Base-by-base conservation (phyloP, 2,888 invertebrate genomes). In the Diadromus collaris region DNA sequence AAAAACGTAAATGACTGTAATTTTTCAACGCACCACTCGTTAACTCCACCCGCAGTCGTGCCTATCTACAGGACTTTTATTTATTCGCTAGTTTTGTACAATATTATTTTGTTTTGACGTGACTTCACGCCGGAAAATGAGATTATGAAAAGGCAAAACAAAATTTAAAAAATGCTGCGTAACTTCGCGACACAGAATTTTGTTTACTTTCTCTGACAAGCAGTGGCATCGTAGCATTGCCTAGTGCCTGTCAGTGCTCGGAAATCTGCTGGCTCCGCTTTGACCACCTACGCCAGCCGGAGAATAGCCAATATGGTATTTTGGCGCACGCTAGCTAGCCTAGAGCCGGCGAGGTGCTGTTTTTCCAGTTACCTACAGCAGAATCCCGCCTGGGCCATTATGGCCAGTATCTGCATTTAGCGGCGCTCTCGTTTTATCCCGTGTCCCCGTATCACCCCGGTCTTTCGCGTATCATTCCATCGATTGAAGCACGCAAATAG, bases 1-100 rank as follows among this genome's bases (percentile, higher is more conserved):
- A 32, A 56, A 75, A 68, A 63, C 63, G 41, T 21, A 54, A 63
- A 54, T 61, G 75, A 65, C 65, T 41, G 54, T 70, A 70, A 78
- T 78, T 78, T 78, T 78, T 74, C 74, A 70, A 74, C 48, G 21
- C 70, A 61, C 54, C 65, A 54, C 78, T 74, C 78, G 78, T 78
- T 78, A 78, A 73, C 78, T 70, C 51, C 65, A 61, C 69, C 78
- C 24, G 46, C 54, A 61, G 38, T 32, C 48, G 46, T 44, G 13
- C 10, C 6, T 51, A 54, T 38, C 10, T 51, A 24, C 21, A 19
- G 19, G n/a, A 61, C 60, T 19, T 29, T 65, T 29, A 72, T 76
- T 68, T 56, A 64, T 75, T 65, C 63, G 48, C 41, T 51, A 38
- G 32, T 41, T 51, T 34, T 24, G 41, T 24, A 56, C 70, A 44